Evolutionary conservation across 2,888 invertebrate genomes (phyloP), one percentile per base, ranked within the genome.

Genomic region (Octodonta nipae): DNA sequence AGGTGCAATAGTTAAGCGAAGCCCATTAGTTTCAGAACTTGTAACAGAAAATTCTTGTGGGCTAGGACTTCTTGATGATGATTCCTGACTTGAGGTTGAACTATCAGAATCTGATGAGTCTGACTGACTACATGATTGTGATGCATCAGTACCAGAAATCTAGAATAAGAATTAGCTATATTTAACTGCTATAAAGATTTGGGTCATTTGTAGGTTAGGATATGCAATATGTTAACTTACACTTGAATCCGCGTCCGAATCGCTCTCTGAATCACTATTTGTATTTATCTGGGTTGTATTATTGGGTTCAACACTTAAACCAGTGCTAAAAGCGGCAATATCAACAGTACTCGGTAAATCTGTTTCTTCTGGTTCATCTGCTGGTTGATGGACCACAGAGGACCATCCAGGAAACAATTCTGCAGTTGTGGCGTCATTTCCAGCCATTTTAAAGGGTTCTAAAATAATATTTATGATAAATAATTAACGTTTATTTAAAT

Each of bases 301-400:
- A 8, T 50, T 40, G 8, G 55, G 51, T 40, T 54, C 52, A 27
- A 56, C 53, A 40, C 41, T 55, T 26, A 59, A 42, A 34, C 63
- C 65, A 40, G 66, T 67, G 55, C 71, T 74, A 51, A 75, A 70
- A 36, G 74, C 74, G 47, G 72, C 70, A 61, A 75, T 75, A 47
- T 75, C 75, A 38, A 75, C 74, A 14, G 75, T 75, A 15, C 74
- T 74, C 8, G 73, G 74, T 46, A 74, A 59, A 46, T 71, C 68
- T 38, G 73, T 71, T 27, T 70, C 69, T 54, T 74, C 73, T 8
- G 70, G 70, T 56, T 74, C 74, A 52, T 69, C 69, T 44, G 67
- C 67, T 35, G 69, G 68, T 54, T 66, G 67, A 52, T 69, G 70
- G 42, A 70, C 67, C 45, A 70, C 66, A 44, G 67, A 67, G 41